Evolutionary conservation across 2,113 vertebrate genomes (phyloP).

Genomic region (Anoplopoma fimbria): DNA sequence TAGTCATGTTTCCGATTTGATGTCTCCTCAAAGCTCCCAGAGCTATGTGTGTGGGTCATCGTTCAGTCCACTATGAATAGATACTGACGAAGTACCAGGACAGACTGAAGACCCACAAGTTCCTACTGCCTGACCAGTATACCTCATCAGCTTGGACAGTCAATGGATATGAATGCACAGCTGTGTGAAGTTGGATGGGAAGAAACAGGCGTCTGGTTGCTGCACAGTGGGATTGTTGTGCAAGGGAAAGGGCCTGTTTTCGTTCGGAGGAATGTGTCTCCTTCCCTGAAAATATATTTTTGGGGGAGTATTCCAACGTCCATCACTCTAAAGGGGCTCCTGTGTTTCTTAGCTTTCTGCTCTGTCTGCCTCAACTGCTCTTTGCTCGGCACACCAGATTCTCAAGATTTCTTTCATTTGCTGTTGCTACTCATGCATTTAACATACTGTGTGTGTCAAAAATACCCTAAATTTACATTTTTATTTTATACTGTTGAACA

Average conservation of each 20-base stretch:
- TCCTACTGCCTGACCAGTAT: neutral
- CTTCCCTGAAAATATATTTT: constrained; percentile 52
- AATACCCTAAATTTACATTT: neutral
- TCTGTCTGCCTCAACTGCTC: neutral
- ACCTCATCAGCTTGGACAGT: neutral
- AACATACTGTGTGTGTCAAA: neutral
- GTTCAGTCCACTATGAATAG: neutral
- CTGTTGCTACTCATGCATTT: constrained; percentile 33
- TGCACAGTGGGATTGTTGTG: constrained; percentile 27
- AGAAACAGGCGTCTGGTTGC: constrained; percentile 1
- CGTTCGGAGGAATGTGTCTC: constrained; percentile 42
- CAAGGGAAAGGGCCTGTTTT: constrained; percentile 41
- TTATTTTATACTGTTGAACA: neutral
- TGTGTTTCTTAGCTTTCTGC: constrained; percentile 27
- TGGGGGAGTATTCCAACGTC: constrained; percentile 23
- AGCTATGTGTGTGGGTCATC: constrained; percentile 25
- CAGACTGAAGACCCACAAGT: neutral
- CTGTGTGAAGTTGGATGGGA: constrained; percentile 26
- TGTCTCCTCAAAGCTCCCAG: constrained; percentile 34
- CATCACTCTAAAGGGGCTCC: constrained; percentile 35
- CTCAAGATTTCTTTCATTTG: constrained; percentile 50
- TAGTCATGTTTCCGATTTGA: constrained; percentile 70
- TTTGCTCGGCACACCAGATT: constrained; percentile 48
- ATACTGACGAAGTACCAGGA: neutral
- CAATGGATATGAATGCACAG: constrained; percentile 1